Evolutionary conservation across 2,888 invertebrate genomes (phyloP).

Genomic region (Anoncus sp.): DNA sequence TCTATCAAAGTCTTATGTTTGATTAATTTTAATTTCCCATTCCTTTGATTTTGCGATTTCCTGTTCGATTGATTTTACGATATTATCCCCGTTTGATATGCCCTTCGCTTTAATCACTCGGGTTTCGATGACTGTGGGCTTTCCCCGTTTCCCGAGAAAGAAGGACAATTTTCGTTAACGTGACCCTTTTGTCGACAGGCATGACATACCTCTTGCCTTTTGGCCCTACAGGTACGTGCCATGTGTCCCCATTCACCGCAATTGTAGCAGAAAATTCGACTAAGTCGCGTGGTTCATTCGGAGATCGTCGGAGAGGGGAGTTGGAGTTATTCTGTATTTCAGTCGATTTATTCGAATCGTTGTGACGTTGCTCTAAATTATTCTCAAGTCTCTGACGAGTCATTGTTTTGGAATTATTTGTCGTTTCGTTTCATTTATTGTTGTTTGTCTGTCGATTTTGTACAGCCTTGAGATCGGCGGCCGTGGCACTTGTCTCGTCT

Average conservation of each 20-base stretch:
- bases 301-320: too few species aligned
- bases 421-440: too few species aligned
- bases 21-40: too few species aligned
- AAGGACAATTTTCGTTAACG: slow-evolving; percentile 41
- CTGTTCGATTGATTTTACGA: neutral
- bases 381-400: slow-evolving; percentile 39
- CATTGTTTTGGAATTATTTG: slow-evolving; percentile 35
- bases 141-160: slow-evolving; percentile 41
- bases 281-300: too few species aligned
- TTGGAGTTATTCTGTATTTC: too few species aligned
- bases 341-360: neutral
- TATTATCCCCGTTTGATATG: slow-evolving; percentile 26
- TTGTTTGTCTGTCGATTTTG: too few species aligned
- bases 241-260: slow-evolving; percentile 38
- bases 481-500: too few species aligned
- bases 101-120: slow-evolving; percentile 26
- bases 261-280: slow-evolving; percentile 41
- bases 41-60: neutral
- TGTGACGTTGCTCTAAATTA: slow-evolving; percentile 33
- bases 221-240: too few species aligned
- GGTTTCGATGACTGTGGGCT: slow-evolving; percentile 35
- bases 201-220: slow-evolving; percentile 42
- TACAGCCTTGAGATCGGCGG: too few species aligned
- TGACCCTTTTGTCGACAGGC: slow-evolving; percentile 31
- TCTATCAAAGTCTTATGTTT: too few species aligned